Conservation (phyloP, 2,888 invertebrate genomes). For the Vanessa cardui region DNA sequence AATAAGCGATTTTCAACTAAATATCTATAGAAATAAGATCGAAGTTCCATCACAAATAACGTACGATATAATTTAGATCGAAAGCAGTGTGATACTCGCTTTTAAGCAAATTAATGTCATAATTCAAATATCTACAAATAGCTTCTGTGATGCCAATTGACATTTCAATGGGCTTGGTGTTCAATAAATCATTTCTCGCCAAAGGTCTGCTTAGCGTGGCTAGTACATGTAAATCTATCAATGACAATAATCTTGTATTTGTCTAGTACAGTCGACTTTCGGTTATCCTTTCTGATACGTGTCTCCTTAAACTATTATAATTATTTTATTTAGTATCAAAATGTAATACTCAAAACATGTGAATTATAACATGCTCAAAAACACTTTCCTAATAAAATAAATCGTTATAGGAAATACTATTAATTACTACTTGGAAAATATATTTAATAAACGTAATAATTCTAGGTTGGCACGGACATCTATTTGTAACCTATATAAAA, state of each 20-base stretch:
- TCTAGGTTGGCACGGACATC: no score
- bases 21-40: not conserved
- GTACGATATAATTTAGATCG: not conserved
- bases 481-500: no score
- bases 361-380: no score
- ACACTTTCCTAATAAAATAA: no score
- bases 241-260: not conserved
- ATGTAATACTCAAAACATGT: no score
- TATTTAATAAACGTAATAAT: no score
- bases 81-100: slow-evolving; percentile 11
- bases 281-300: no score
- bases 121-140: slow-evolving; percentile 13
- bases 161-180: slow-evolving; percentile 33
- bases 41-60: not conserved
- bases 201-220: slow-evolving; percentile 28
- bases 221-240: not conserved
- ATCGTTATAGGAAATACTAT: no score
- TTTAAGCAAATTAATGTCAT: slow-evolving; percentile 25
- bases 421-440: no score
- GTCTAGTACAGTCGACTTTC: no score
- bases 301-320: no score
- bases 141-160: slow-evolving; percentile 30
- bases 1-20: not conserved
- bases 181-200: slow-evolving; percentile 36
- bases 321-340: no score